Evolutionary conservation across 2,113 vertebrate genomes (phyloP).

Genomic region (Gnathonemus echidnorhynchus): DNA sequence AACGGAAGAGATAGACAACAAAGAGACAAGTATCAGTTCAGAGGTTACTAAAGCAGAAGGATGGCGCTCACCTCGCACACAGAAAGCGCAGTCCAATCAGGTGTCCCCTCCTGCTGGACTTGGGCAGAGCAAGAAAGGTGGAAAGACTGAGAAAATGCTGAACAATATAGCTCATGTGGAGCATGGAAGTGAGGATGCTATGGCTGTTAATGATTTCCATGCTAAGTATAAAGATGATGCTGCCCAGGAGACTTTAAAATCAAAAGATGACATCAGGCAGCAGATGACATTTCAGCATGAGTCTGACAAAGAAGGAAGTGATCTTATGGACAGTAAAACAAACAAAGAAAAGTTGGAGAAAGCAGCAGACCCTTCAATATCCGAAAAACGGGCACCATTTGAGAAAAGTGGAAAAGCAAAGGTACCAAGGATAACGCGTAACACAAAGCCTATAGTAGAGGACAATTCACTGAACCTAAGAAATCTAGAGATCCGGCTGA

Average conservation of each 20-base stretch:
- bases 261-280: slow-evolving; percentile 52
- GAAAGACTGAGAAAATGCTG: slow-evolving; percentile 58
- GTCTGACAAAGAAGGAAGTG: slow-evolving; percentile 48
- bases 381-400: slow-evolving; percentile 59
- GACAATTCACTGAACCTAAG: slow-evolving; percentile 72
- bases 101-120: slow-evolving; percentile 37
- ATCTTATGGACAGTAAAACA: slow-evolving; percentile 41
- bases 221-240: slow-evolving; percentile 42
- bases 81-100: slow-evolving; percentile 61
- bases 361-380: slow-evolving; percentile 19
- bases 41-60: slow-evolving; percentile 62
- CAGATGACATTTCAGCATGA: slow-evolving; percentile 22
- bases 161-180: slow-evolving; percentile 52
- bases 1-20: slow-evolving; percentile 68
- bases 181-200: slow-evolving; percentile 47
- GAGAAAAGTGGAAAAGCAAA: slow-evolving; percentile 75
- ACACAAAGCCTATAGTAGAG: slow-evolving; percentile 55
- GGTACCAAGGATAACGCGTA: slow-evolving; percentile 64
- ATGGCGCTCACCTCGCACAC: slow-evolving; percentile 49
- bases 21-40: slow-evolving; percentile 66
- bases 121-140: slow-evolving; percentile 66
- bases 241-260: slow-evolving; percentile 40
- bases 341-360: slow-evolving; percentile 47
- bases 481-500: slow-evolving; percentile 68
- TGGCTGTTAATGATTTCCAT: slow-evolving; percentile 33